Base-by-base conservation (phyloP, 2,797 vertebrate species). In the Lophius americanus region DNA sequence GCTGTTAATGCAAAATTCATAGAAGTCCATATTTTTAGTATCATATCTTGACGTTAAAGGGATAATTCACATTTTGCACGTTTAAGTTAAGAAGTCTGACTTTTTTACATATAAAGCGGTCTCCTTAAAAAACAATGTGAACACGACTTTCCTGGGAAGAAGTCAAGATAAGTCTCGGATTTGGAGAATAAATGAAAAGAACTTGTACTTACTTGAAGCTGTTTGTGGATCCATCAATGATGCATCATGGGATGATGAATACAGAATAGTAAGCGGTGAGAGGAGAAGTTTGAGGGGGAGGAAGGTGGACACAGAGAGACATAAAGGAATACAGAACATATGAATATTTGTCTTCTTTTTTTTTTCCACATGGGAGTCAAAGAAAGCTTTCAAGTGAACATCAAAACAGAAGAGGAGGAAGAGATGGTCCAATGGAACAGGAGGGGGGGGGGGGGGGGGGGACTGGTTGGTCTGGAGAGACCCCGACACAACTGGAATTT, bases 191-290 rank as follows among this genome's bases (percentile, higher is more conserved):
- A 33, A 32, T 57, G 51, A 82, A 64, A 73, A 66, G 37, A 11
- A 60, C 49, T 48, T 78, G 47, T 53, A 87, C 90, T 89, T 76
- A 90, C 90, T 83, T 92, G 89, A 60, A 90, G 90, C 91, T 91
- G 79, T 47, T 23, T 23, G 76, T 23, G 51, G 54, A 78, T 70
- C 69, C 87, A 77, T 86, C 84, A 77, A 63, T 75, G 79, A 76
- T 79, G 76, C 79, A 85, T 73, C 55, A 60, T 49, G 69, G 76
- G 75, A 59, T 33, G 63, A 75, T 49, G 57, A 75, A 73, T 47
- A 51, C 55, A 83, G 61, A 74, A 60, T 32, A 77, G 58, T 10
- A 54, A 59, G 61, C 44, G 44, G 37, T 7, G 55, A 67, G 50
- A 76, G 63, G 12, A 76, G 58, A 58, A 57, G 61, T 52, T 60